phyloP scores from a whole-genome alignment of 30 jellyfish, hydroid and myxozoan genomes.

The Aurelia aurita region DNA sequence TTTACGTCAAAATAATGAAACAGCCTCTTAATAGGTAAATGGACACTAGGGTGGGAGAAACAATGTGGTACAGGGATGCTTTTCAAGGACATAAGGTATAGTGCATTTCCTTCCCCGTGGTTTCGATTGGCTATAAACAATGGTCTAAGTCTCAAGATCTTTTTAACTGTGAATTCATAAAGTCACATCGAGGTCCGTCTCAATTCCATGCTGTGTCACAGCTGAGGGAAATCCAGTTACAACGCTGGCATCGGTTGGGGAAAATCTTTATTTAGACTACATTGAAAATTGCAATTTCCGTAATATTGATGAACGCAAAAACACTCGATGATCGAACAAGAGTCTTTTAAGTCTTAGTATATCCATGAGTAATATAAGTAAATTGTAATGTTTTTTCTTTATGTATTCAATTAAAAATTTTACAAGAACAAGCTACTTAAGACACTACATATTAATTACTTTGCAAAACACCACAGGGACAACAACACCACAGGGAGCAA shows the following conservation, averaged over 20 bases:
- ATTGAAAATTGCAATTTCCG: too few relatives aligned
- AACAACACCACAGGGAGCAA: too few relatives aligned
- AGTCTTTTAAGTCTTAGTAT: too few relatives aligned
- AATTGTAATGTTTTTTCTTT: too few relatives aligned
- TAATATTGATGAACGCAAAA: too few relatives aligned
- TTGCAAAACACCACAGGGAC: too few relatives aligned
- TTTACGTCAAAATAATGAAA: slow-evolving; percentile 36
- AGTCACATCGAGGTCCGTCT: slow-evolving; percentile 64
- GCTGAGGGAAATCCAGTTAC: slow-evolving; percentile 49
- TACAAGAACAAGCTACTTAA: too few relatives aligned
- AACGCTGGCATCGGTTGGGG: slow-evolving; percentile 5
- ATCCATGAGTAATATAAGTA: too few relatives aligned
- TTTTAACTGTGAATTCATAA: slow-evolving; percentile 10
- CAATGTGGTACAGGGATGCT: background rate
- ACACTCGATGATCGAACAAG: background rate
- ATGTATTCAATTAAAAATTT: too few relatives aligned
- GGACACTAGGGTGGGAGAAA: background rate
- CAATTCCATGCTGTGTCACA: slow-evolving; percentile 46
- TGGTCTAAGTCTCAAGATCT: background rate
- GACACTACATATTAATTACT: too few relatives aligned
- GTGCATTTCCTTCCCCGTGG: slow-evolving; percentile 8
- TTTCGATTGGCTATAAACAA: slow-evolving; percentile 1
- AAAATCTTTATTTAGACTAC: too few relatives aligned
- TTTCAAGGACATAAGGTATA: background rate
- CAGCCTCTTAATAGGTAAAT: slow-evolving; percentile 16